Evolutionary conservation across 2,797 vertebrate genomes (phyloP).

Genomic region (Bradypodion pumilum): DNA sequence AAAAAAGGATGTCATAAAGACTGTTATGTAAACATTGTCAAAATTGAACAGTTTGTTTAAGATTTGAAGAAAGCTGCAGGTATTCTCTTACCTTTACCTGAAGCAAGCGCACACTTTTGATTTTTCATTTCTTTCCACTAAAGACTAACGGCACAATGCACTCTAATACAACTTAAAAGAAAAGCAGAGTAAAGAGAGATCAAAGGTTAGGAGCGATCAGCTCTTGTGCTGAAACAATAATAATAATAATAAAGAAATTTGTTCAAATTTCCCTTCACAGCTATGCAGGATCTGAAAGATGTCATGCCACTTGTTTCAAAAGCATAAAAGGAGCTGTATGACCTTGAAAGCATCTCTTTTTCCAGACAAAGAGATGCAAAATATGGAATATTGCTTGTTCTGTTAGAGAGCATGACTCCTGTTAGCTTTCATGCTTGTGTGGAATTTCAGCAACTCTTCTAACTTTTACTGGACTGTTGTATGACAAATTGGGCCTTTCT

Average conservation of each 20-base stretch:
- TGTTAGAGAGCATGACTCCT: not conserved
- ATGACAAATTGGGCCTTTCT: not conserved
- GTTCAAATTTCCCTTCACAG: constrained; percentile 3
- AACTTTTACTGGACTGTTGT: not conserved
- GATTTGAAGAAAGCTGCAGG: not conserved
- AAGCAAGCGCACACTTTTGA: constrained; percentile 1
- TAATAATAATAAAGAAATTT: not conserved
- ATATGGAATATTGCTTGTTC: not conserved
- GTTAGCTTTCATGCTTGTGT: not conserved
- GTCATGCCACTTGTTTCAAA: constrained; percentile 25
- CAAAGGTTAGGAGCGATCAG: constrained; percentile 10
- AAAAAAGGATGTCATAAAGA: constrained; percentile 14
- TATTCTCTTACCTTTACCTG: constrained; percentile 13
- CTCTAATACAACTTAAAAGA: constrained; percentile 25
- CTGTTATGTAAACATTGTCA: constrained; percentile 9
- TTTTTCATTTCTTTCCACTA: constrained; percentile 12
- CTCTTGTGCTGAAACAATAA: constrained; percentile 8
- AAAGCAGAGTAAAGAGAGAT: constrained; percentile 8
- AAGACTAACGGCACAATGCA: constrained; percentile 1
- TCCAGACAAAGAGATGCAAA: constrained; percentile 8
- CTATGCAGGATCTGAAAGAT: not conserved
- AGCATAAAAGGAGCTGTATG: not conserved
- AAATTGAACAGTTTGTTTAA: constrained; percentile 24
- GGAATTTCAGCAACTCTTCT: not conserved
- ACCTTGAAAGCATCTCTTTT: not conserved